Evolutionary conservation across 2,113 vertebrate genomes (phyloP).

Genomic region (Laticauda colubrina): DNA sequence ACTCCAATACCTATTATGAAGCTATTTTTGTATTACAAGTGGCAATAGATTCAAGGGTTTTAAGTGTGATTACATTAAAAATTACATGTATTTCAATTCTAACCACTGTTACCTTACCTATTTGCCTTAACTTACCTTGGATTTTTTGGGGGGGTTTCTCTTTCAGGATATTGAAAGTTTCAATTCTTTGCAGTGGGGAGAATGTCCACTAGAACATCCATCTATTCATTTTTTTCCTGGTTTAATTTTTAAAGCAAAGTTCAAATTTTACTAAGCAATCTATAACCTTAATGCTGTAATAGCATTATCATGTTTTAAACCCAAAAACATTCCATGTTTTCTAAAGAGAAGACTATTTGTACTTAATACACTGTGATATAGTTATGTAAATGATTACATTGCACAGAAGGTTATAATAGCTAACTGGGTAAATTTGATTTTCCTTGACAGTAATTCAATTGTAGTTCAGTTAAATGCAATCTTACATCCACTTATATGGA

Average conservation of each 20-base stretch:
- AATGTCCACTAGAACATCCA: background rate
- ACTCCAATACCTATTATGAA: background rate
- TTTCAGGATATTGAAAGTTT: background rate
- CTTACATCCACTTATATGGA: background rate
- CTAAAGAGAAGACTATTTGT: constrained; percentile 47
- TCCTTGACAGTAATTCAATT: background rate
- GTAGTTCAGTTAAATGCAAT: background rate
- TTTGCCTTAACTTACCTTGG: background rate
- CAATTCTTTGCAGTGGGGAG: background rate
- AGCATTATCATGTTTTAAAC: background rate
- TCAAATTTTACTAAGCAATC: background rate
- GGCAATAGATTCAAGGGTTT: background rate
- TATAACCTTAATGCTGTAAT: background rate
- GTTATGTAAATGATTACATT: constrained; percentile 31
- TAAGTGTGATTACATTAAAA: background rate
- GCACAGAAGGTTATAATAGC: background rate
- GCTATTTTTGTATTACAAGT: constrained; percentile 11
- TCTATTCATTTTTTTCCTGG: background rate
- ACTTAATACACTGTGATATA: constrained; percentile 13
- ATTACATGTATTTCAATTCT: background rate
- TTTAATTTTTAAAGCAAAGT: background rate
- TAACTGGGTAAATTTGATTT: background rate
- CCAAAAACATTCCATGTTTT: background rate
- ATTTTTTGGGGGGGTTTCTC: background rate
- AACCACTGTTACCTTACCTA: background rate